Evolutionary conservation across 2,113 vertebrate genomes (phyloP).

Genomic region (Mesocricetus auratus): DNA sequence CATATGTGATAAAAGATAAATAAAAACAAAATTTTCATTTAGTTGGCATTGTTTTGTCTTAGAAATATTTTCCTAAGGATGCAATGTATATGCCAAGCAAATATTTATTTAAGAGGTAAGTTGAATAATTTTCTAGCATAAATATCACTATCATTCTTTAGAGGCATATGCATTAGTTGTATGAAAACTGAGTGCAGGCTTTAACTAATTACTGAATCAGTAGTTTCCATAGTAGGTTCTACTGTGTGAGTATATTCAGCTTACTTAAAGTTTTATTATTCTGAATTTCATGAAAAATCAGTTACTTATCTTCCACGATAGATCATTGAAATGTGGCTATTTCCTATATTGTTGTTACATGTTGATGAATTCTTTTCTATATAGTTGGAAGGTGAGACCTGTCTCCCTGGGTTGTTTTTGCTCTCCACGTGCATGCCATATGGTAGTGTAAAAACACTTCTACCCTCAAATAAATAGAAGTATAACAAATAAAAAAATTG

Average conservation of each 20-base stretch:
- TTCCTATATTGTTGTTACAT: conserved; percentile 21
- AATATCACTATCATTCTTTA: background rate
- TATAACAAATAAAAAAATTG: background rate
- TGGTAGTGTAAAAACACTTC: background rate
- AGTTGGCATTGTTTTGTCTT: conserved; percentile 24
- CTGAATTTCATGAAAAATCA: conserved; percentile 23
- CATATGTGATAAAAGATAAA: background rate
- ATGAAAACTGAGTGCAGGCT: background rate
- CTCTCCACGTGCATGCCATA: background rate
- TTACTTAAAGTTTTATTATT: conserved; percentile 60
- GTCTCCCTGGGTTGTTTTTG: background rate
- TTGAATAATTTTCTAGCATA: conserved; percentile 49
- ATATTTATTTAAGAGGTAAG: conserved; percentile 1
- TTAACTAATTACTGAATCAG: background rate
- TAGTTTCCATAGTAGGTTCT: background rate
- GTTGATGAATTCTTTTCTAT: background rate
- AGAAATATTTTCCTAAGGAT: background rate
- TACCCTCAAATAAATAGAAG: background rate
- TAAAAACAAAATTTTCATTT: conserved; percentile 7
- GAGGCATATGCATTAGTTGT: background rate
- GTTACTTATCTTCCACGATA: background rate
- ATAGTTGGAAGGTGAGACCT: background rate
- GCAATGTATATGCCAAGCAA: background rate
- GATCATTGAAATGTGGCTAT: background rate
- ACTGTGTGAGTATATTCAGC: background rate